Evolutionary conservation across 1,140 invertebrate species (phyloP).

Genomic region (Cotesia chilonis): DNA sequence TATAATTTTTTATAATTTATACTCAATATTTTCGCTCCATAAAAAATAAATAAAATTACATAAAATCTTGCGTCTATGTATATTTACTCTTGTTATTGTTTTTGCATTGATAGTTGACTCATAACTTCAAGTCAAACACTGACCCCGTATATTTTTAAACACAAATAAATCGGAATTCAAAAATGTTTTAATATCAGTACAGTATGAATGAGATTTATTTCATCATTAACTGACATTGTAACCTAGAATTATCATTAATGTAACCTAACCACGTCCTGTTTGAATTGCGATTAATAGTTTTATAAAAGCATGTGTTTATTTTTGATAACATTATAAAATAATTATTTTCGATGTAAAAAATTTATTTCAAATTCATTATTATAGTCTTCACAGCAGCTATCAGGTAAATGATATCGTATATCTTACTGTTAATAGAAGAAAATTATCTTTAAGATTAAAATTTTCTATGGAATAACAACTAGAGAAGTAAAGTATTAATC

Average conservation of each 20-base stretch:
- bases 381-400: no score
- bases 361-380: no score
- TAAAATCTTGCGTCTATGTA: not conserved
- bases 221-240: slow-evolving; percentile 3
- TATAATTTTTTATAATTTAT: no score
- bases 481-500: no score
- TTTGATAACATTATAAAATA: not conserved
- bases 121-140: not conserved
- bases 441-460: no score
- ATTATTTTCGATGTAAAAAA: no score
- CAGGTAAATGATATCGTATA: no score
- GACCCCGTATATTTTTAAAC: not conserved
- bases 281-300: not conserved
- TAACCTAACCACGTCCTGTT: slow-evolving; percentile 14
- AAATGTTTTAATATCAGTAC: not conserved
- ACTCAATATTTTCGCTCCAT: no score
- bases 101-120: not conserved
- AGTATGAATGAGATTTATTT: slow-evolving; percentile 14
- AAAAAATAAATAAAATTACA: not conserved
- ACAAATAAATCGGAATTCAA: not conserved
- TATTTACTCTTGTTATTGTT: not conserved
- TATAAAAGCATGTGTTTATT: not conserved
- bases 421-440: no score
- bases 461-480: no score
- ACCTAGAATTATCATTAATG: slow-evolving; percentile 2